Evolutionary conservation across 1,140 invertebrate species (phyloP), one percentile per base, ranked within the genome.

Genomic region (Drosophila truncata): DNA sequence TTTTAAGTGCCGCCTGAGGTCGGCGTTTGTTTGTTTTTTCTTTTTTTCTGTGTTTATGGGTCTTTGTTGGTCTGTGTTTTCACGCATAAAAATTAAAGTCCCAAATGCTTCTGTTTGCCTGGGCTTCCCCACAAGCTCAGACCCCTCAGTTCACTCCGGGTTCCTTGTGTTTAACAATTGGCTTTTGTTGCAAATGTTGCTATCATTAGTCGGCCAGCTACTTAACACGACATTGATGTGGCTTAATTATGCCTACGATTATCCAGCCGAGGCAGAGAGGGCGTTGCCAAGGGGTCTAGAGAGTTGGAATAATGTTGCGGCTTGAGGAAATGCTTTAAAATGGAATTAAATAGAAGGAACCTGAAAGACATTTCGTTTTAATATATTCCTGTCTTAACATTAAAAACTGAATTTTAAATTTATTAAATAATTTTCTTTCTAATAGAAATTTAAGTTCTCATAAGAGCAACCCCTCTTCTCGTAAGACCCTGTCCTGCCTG

Each of bases 31-130:
- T 66, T 60, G 27, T 25, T 47, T 18, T 49, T 50, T 62, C 20
- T 41, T 23, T 8, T 23, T 27, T 27, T 27, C 2, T n/a, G 10
- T 33, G 46, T 59, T 64, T 59, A 63, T 54, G 54, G 60, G 55
- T 13, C 55, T 64, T 74, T 83, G 70, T 86, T 82, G 78, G 65
- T 57, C 52, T 88, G 81, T 88, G 70, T 85, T 90, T 84, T 88
- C 78, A 88, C 85, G 85, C 85, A 88, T 88, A 88, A 84, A 88
- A 90, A 90, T 90, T 90, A 90, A 90, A 90, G 81, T 67, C 81
- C 59, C 57, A 29, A 49, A 59, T 35, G 78, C 78, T 57, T 86
- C 73, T 86, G 82, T 82, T 65, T 76, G 72, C 29, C 37, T 10
- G 62, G 39, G 46, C 41, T 54, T 37, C 39, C 23, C 49, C 25